Conservation (phyloP, 2,797 vertebrate genomes). For the Bradypus variegatus region DNA sequence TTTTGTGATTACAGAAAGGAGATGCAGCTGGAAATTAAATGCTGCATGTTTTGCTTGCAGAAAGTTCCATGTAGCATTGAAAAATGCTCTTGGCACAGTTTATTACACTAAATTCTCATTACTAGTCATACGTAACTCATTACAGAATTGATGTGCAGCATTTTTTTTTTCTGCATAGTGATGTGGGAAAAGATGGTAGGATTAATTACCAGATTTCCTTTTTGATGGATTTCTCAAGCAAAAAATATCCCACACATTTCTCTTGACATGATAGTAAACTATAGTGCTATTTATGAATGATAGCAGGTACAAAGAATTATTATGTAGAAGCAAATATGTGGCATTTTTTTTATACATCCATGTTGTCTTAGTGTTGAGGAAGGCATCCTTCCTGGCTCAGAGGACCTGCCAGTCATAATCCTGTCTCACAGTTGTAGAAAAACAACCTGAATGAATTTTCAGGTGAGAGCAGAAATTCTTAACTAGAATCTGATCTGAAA, state of each 20-base stretch:
- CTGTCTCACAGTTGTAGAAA: not conserved
- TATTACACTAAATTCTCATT: constrained; percentile 36
- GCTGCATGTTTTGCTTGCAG: not conserved
- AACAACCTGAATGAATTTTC: not conserved
- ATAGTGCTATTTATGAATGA: not conserved
- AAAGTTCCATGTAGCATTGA: constrained; percentile 11
- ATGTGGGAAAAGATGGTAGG: not conserved
- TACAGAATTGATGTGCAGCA: constrained; percentile 10
- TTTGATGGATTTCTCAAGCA: constrained; percentile 4
- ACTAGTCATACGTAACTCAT: not conserved
- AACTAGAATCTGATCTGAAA: constrained; percentile 8
- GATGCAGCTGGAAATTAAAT: not conserved
- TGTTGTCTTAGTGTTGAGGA: not conserved
- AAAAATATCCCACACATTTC: not conserved
- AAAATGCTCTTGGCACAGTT: not conserved
- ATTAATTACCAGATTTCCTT: constrained; percentile 15
- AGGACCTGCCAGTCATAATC: not conserved
- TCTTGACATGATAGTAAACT: not conserved
- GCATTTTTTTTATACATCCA: not conserved
- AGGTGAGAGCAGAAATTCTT: constrained; percentile 24
- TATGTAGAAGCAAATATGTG: not conserved
- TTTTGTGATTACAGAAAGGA: constrained; percentile 28
- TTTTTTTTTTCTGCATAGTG: constrained; percentile 32
- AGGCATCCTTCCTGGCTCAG: not conserved
- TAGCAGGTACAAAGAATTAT: not conserved